Conservation (phyloP, 2,797 vertebrate species). For the Bradypus variegatus region DNA sequence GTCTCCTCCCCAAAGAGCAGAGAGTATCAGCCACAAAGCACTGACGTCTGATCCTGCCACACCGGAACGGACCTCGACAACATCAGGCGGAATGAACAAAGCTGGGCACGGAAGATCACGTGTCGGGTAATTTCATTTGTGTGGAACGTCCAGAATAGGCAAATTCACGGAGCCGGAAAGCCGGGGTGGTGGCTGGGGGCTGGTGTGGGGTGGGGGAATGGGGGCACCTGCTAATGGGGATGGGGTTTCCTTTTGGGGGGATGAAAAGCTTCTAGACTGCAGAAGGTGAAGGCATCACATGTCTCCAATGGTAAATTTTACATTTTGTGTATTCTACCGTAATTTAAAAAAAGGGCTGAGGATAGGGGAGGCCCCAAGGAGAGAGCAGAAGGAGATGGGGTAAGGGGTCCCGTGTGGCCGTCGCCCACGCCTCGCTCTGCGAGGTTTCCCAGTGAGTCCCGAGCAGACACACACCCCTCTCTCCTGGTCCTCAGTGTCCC, state of each 20-base stretch:
- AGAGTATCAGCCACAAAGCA: too few relatives aligned
- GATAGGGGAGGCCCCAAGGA: neutral
- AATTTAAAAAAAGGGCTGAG: neutral
- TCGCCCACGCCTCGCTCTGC: neutral
- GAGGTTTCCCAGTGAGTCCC: neutral
- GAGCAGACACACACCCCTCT: neutral
- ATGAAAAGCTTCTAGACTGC: neutral
- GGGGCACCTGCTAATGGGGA: too few relatives aligned
- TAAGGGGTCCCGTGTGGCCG: neutral
- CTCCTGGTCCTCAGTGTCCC: neutral
- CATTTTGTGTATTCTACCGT: neutral
- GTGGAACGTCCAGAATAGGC: too few relatives aligned
- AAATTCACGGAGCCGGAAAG: too few relatives aligned
- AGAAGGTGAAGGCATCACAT: neutral
- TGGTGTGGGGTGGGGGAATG: neutral
- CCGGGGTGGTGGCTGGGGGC: neutral
- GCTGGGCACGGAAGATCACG: too few relatives aligned
- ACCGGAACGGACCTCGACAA: too few relatives aligned
- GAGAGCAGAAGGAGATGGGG: neutral
- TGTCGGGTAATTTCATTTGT: too few relatives aligned
- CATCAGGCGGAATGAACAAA: neutral
- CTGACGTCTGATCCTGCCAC: neutral
- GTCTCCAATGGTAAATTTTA: neutral
- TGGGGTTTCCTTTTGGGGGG: neutral
- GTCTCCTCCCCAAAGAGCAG: neutral